Evolutionary conservation across 2,113 vertebrate species (phyloP), one percentile per base, ranked within the genome.

Genomic region (Trematomus loennbergii): DNA sequence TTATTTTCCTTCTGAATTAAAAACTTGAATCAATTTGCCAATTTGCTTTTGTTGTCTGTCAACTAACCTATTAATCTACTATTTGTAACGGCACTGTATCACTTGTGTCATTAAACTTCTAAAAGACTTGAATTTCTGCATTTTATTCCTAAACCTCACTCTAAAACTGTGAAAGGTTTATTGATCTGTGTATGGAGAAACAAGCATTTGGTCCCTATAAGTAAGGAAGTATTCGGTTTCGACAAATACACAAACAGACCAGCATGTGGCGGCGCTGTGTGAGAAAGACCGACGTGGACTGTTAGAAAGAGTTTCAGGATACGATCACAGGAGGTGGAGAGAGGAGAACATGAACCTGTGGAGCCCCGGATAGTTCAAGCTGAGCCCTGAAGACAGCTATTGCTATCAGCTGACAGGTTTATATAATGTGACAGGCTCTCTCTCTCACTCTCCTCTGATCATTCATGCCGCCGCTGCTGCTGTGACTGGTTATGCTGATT

Each of bases 371-470:
- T 20, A 63, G 81, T 67, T 87, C 65, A 69, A 66, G 79, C 66
- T 58, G 63, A 72, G 72, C 74, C 49, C 45, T 66, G 45, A 78
- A 85, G 79, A 74, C 84, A 88, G 68, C 70, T 81, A 91, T 91
- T 79, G 20, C 33, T 74, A 86, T 90, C 87, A 87, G 76, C 62
- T 77, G 85, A 87, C 73, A 84, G 12, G 18, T 81, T 87, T 81
- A 86, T 83, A 83, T 79, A 83, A 84, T 64, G 29, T 66, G 64
- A 88, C 72, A 81, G 50, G 61, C 66, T 57, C 25, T 2, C 78
- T 65, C 52, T 58, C 67, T 86, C 63, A 12, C 77, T 77, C 69
- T 65, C 43, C 79, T 82, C 72, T 87, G 65, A 88, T 88, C 84
- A 67, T 79, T 80, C 72, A 78, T 54, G 53, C 36, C 6, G 13